A percentile compares a stretch with the other conserved stretches of the same genome.
Evolutionary conservation across 2,113 vertebrate genomes (phyloP).

Genomic region (Uropsilus gracilis): DNA sequence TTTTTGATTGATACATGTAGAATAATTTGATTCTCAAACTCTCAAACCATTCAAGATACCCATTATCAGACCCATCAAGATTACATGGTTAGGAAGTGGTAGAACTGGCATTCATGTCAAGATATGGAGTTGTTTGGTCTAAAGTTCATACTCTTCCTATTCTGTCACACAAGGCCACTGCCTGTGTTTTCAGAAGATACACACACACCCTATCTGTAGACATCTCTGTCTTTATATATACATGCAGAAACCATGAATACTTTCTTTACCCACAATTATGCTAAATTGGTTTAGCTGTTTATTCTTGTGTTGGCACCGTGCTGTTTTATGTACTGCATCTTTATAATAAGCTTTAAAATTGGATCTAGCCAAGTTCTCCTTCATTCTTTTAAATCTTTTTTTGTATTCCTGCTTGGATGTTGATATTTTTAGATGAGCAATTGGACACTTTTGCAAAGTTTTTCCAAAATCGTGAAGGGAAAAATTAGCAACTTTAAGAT

Average conservation of each 20-base stretch:
- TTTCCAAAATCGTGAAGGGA: background rate
- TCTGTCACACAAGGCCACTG: background rate
- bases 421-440: slow-evolving; percentile 14
- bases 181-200: background rate
- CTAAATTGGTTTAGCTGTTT: background rate
- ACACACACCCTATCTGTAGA: background rate
- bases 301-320: background rate
- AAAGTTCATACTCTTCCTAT: background rate
- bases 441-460: background rate
- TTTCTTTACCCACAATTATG: background rate
- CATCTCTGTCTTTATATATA: background rate
- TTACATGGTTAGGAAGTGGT: background rate
- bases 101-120: slow-evolving; percentile 12
- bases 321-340: slow-evolving; percentile 5
- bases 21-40: slow-evolving; percentile 33
- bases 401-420: background rate
- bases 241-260: background rate
- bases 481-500: background rate
- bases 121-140: background rate
- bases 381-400: slow-evolving; percentile 25
- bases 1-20: background rate
- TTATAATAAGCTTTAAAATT: slow-evolving; percentile 15
- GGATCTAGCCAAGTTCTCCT: background rate
- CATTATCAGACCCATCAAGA: background rate
- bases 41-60: background rate